phyloP scores from a whole-genome alignment of 2,888 invertebrate genomes.

The Lasioglossum villosulum region DNA sequence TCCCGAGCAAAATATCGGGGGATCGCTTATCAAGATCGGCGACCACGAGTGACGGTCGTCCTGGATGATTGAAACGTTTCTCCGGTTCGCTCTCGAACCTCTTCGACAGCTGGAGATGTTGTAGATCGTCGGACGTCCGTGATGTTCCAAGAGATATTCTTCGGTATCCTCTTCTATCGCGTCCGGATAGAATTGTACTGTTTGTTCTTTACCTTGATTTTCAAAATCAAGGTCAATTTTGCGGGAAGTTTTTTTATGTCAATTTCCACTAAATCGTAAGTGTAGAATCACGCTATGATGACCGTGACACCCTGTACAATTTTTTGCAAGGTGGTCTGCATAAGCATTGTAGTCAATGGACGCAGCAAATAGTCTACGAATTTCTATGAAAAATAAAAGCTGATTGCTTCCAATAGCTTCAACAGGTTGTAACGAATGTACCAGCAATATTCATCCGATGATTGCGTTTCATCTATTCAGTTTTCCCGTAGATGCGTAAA shows the following conservation, averaged over 20 bases:
- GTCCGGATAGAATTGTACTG: not conserved
- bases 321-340: not conserved
- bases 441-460: no score
- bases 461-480: no score
- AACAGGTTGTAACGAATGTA: no score
- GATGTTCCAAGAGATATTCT: not conserved
- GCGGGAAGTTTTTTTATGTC: no score
- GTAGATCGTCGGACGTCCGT: not conserved
- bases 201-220: no score
- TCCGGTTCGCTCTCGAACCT: conserved; percentile 22
- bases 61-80: conserved; percentile 57
- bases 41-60: conserved; percentile 35
- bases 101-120: not conserved
- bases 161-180: not conserved
- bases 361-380: not conserved
- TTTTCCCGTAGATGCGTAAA: not conserved
- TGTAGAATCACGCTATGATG: no score
- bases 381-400: not conserved
- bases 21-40: conserved; percentile 49
- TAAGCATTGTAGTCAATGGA: not conserved
- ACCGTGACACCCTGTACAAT: no score
- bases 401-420: not conserved
- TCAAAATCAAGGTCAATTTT: no score
- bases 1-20: conserved; percentile 38
- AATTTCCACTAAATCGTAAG: no score